Base-by-base conservation (phyloP, 2,797 vertebrate genomes). In the Alcedo atthis region DNA sequence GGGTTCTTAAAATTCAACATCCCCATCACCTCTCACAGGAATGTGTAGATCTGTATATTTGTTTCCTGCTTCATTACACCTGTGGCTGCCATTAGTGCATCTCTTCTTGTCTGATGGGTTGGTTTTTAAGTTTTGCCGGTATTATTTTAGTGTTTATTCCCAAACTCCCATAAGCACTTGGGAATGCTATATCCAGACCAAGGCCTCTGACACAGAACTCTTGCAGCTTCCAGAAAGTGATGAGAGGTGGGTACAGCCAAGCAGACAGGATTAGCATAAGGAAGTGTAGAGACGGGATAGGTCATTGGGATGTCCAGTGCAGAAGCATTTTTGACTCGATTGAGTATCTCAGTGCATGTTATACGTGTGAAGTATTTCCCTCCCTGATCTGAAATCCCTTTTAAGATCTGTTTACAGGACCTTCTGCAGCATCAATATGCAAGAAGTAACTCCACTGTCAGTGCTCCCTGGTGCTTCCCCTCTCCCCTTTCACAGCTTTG, bases 11-110 rank as follows among this genome's bases (percentile, higher is more conserved):
- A 42, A 26, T 33, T 86, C 24, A 4, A 19, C 1, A 0, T 43
- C 28, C 54, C 43, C 21, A 61, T 45, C 45, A 45, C 37, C 28
- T 76, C 53, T 63, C 33, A 71, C 26, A 46, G 25, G 17, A 53
- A 15, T 13, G 12, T 19, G 22, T 25, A 33, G 26, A n/a, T 15
- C 10, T 19, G 22, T 25, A 33, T 24, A n/a, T 86, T 59, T 77
- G 63, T 35, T 82, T 86, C 90, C 16, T 4, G 3, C 70, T 63
- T 66, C 10, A 19, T 69, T 66, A 51, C 15, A 33, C 9, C 12
- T 53, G 3, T n/a, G 9, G 9, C 4, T 20, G 30, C 12, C 12
- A 12, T 54, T 15, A 28, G 4, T 5, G 9, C 1, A 12, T 24
- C 15, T 13, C 7, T 8, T 13, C 4, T 30, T 3, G 30, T 16